phyloP scores from a whole-genome alignment of 2,797 vertebrate species.

The Siniperca obscura region DNA sequence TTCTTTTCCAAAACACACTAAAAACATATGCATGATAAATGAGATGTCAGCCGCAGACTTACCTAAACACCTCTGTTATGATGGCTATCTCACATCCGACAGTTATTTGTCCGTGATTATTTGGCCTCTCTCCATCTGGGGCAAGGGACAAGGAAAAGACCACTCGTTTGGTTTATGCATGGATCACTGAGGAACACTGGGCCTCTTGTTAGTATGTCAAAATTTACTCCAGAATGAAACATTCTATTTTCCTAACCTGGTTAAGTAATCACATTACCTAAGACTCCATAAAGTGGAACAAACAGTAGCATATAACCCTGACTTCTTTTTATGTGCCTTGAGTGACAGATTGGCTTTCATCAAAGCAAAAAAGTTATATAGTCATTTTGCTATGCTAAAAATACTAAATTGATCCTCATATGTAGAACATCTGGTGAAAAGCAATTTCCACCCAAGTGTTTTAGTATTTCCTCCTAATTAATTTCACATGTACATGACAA shows the following conservation, averaged over 20 bases:
- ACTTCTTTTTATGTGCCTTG: conserved; percentile 82
- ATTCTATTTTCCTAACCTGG: conserved; percentile 88
- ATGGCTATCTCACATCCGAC: conserved; percentile 75
- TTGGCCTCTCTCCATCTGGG: conserved; percentile 64
- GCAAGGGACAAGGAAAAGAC: conserved; percentile 71
- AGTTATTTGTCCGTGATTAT: conserved; percentile 82
- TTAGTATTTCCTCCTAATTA: conserved; percentile 92
- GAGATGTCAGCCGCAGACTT: conserved; percentile 62
- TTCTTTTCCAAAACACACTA: conserved; percentile 67
- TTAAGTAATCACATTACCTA: conserved; percentile 90
- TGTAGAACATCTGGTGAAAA: conserved; percentile 89
- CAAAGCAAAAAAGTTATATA: conserved; percentile 82
- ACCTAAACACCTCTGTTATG: conserved; percentile 71
- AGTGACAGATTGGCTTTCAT: conserved; percentile 88
- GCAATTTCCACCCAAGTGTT: conserved; percentile 90
- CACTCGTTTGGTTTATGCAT: conserved; percentile 75
- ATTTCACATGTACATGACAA: conserved; percentile 91
- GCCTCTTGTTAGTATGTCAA: conserved; percentile 82
- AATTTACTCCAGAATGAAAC: conserved; percentile 85
- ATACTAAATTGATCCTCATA: conserved; percentile 88
- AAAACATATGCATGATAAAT: conserved; percentile 69
- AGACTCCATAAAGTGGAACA: conserved; percentile 86
- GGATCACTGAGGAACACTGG: conserved; percentile 84
- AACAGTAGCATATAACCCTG: conserved; percentile 86
- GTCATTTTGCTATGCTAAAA: conserved; percentile 83